These are phyloP conservation scores for Solea solea DNA, from an alignment of 2,113 vertebrate genomes.

Conservation along the genomic window DNA sequence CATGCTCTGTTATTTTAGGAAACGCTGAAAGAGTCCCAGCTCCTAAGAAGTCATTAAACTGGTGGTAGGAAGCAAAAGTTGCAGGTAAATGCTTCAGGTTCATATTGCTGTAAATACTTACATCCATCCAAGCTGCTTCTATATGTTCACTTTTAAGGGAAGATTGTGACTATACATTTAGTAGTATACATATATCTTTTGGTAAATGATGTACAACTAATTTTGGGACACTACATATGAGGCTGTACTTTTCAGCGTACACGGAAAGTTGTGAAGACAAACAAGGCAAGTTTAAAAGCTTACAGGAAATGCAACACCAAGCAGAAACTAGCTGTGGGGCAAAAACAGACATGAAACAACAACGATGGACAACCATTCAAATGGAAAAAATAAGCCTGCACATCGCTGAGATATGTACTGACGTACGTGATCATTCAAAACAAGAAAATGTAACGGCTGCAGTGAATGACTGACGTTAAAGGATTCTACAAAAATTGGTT, in stretches of 20 bases:
- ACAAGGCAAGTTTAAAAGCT: constrained; percentile 34
- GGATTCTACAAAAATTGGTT: constrained; percentile 14
- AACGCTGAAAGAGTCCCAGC: constrained; percentile 57
- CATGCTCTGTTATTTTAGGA: constrained; percentile 72
- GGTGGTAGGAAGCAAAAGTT: constrained; percentile 69
- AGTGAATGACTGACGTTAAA: constrained; percentile 2
- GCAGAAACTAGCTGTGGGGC: constrained; percentile 53
- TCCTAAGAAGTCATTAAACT: constrained; percentile 74
- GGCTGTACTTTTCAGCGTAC: constrained; percentile 8
- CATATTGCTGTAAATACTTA: constrained; percentile 73
- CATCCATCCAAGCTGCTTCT: constrained; percentile 40
- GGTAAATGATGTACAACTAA: neutral
- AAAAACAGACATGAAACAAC: constrained; percentile 55
- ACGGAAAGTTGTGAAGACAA: constrained; percentile 19
- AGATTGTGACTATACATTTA: constrained; percentile 38
- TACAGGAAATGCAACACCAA: constrained; percentile 41
- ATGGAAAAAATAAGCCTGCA: constrained; percentile 42
- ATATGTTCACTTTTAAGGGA: constrained; percentile 30
- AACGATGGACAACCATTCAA: constrained; percentile 53
- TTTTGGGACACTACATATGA: constrained; percentile 2
- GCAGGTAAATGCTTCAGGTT: constrained; percentile 78
- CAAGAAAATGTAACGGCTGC: neutral
- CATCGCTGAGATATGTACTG: neutral
- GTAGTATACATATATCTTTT: neutral
- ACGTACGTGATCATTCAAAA: neutral